These are phyloP conservation scores for Matsumurasca onukii DNA, from an alignment of 1,140 invertebrate genomes.

Conservation along the genomic window DNA sequence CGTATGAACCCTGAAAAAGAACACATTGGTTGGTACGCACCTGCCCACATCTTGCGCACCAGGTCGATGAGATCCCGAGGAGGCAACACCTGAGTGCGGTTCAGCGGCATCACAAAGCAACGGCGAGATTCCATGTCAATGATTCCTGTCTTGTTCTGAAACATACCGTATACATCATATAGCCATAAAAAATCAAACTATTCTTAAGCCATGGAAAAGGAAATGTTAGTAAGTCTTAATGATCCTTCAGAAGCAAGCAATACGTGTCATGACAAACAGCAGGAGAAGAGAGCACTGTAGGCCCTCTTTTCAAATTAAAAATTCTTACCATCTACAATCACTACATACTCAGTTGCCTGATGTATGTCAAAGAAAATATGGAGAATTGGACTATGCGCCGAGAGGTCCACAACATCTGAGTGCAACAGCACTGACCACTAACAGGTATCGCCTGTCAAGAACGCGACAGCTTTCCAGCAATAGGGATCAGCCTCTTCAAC, in stretches of 20 bases:
- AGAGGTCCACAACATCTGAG: background rate
- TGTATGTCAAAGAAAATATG: no score
- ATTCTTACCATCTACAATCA: no score
- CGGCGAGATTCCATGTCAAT: conserved; percentile 72
- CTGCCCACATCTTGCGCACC: conserved; percentile 73
- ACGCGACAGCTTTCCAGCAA: no score
- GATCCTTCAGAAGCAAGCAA: no score
- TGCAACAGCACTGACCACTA: background rate
- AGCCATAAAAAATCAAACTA: conserved; percentile 35
- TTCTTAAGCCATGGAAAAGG: background rate
- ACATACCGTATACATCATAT: no score
- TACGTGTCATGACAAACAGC: no score
- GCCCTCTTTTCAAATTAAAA: background rate
- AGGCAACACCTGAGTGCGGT: conserved; percentile 71
- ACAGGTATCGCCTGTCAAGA: no score
- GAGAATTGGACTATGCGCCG: no score
- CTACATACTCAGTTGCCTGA: no score
- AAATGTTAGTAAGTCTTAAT: background rate
- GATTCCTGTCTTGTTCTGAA: conserved; percentile 78
- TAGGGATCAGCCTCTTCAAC: no score
- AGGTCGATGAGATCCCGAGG: conserved; percentile 76
- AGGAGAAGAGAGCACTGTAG: no score
- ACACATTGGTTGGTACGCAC: conserved; percentile 51
- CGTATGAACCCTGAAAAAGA: no score
- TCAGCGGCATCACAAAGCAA: conserved; percentile 89